Evolutionary conservation across 2,888 invertebrate genomes (phyloP).

Genomic region (Bugulina stolonifera): DNA sequence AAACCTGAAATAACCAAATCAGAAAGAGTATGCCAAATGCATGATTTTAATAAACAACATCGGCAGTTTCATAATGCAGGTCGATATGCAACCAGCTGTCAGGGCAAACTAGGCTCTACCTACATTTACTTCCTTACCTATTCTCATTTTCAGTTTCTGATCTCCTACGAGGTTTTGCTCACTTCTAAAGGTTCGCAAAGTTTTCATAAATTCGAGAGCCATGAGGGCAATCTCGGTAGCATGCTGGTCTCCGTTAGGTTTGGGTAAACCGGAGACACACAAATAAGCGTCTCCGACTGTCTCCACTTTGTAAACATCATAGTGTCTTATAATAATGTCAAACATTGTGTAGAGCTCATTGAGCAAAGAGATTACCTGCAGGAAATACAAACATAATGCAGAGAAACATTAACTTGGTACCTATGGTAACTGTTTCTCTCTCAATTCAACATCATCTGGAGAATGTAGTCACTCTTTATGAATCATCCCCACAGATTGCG

Average conservation of each 20-base stretch:
- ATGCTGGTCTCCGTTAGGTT: conserved; percentile 20
- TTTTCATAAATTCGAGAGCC: conserved; percentile 25
- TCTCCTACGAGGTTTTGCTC: neutral
- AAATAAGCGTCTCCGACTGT: conserved; percentile 26
- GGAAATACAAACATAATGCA: too few species aligned
- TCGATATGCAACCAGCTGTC: too few species aligned
- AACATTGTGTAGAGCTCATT: conserved; percentile 27
- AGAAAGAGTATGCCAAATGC: too few species aligned
- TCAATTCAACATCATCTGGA: too few species aligned
- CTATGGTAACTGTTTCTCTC: too few species aligned
- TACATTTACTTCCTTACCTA: conserved; percentile 16
- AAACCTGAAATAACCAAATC: too few species aligned
- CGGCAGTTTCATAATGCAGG: too few species aligned
- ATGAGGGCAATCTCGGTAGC: conserved; percentile 24
- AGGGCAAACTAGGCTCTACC: too few species aligned
- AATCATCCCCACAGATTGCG: too few species aligned
- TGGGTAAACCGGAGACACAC: conserved; percentile 6
- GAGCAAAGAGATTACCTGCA: conserved; percentile 23
- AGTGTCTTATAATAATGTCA: conserved; percentile 22
- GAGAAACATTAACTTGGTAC: too few species aligned
- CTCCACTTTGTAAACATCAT: conserved; percentile 27
- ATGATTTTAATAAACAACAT: too few species aligned
- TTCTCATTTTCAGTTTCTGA: conserved; percentile 15
- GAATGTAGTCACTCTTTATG: too few species aligned
- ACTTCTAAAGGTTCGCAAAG: neutral